These are phyloP conservation scores for Tragelaphus strepsiceros DNA, from an alignment of 2,113 vertebrate genomes.

Conservation along the genomic window DNA sequence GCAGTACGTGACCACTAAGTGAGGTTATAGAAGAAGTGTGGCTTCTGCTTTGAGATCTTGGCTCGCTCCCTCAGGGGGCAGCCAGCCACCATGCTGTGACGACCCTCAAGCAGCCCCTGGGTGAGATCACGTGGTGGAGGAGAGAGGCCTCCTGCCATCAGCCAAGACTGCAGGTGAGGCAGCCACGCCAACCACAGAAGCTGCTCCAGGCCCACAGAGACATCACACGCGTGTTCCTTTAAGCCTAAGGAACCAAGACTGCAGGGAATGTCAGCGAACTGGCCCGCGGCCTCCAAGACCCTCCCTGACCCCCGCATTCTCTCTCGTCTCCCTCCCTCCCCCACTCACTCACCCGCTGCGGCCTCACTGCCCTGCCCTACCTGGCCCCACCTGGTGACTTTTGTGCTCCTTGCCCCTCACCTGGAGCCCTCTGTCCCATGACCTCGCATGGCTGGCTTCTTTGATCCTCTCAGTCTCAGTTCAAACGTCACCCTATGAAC, in stretches of 20 bases:
- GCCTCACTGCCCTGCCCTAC: background rate
- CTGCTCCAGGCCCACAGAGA: background rate
- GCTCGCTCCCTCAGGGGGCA: background rate
- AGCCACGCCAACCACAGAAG: accelerated
- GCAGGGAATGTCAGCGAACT: background rate
- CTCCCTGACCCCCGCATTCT: accelerated
- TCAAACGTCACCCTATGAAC: background rate
- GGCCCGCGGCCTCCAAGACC: background rate
- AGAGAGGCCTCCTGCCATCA: background rate
- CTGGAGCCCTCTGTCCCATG: background rate
- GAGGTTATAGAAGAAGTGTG: too few species aligned
- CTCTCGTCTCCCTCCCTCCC: background rate
- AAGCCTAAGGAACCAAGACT: background rate
- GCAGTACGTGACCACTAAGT: accelerated
- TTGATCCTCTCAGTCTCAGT: background rate
- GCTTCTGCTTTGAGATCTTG: background rate
- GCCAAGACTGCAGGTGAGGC: background rate
- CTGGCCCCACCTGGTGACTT: background rate
- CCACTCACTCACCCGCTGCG: accelerated
- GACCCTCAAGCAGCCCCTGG: background rate
- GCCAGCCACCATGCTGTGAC: background rate
- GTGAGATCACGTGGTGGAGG: too few species aligned
- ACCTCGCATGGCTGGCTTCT: background rate
- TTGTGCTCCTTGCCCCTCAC: background rate
- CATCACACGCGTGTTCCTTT: background rate